These are phyloP conservation scores for Watsonalla cultraria DNA, from an alignment of 2,888 invertebrate species.

Conservation along the genomic window DNA sequence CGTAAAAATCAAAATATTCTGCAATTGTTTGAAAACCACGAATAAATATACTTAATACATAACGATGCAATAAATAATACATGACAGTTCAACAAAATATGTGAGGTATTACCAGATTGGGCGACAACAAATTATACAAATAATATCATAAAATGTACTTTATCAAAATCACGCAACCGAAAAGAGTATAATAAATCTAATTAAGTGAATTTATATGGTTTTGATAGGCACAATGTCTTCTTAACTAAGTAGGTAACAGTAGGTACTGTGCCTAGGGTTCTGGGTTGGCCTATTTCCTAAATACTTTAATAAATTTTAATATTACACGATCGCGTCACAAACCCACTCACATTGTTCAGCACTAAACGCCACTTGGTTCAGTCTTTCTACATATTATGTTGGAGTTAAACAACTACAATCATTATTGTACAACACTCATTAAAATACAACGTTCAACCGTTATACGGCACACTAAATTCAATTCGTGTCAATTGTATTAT, in stretches of 20 bases:
- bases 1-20: neutral
- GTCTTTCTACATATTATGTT: constrained; percentile 53
- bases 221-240: constrained; percentile 35
- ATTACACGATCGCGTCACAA: constrained; percentile 30
- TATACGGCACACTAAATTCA: neutral
- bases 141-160: constrained; percentile 1
- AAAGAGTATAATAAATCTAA: neutral
- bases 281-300: constrained; percentile 6
- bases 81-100: constrained; percentile 13
- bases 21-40: constrained; percentile 11
- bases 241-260: constrained; percentile 35
- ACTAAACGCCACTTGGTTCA: constrained; percentile 47
- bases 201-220: neutral
- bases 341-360: constrained; percentile 30
- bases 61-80: neutral
- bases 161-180: constrained; percentile 5
- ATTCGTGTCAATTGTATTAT: constrained; percentile 3
- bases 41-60: constrained; percentile 13
- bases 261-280: constrained; percentile 37
- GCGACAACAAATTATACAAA: neutral
- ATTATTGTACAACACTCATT: neutral
- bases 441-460: neutral
- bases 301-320: constrained; percentile 27
- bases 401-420: constrained; percentile 39
- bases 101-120: constrained; percentile 18